Evolutionary conservation across 2,113 vertebrate genomes (phyloP).

Genomic region (Pan paniscus): DNA sequence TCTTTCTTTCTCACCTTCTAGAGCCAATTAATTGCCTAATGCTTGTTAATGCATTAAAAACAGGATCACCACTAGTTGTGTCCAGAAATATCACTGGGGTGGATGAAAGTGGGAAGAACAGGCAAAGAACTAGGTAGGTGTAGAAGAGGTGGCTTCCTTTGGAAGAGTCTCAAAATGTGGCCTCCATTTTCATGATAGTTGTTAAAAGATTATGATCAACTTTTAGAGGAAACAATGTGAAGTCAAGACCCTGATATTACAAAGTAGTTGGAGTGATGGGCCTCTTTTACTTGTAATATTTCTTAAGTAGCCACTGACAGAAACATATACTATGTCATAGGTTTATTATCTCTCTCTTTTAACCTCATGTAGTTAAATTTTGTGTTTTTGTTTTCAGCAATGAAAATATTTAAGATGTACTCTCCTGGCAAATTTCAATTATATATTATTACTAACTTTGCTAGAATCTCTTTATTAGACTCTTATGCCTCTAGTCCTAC

Average conservation of each 20-base stretch:
- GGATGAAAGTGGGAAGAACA: neutral
- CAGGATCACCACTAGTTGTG: neutral
- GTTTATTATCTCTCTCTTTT: neutral
- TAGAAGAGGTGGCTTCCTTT: neutral
- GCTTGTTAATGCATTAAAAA: neutral
- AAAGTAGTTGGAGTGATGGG: neutral
- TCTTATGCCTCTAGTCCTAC: neutral
- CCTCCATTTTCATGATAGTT: neutral
- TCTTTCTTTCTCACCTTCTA: neutral
- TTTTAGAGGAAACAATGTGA: neutral
- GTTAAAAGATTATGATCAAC: neutral
- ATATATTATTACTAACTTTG: neutral
- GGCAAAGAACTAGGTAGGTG: neutral
- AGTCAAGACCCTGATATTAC: neutral
- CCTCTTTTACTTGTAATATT: neutral
- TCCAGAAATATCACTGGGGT: neutral
- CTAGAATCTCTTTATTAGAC: neutral
- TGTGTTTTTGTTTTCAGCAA: neutral
- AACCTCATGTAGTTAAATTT: neutral
- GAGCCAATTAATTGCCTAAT: neutral
- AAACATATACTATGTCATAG: neutral
- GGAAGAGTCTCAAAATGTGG: neutral
- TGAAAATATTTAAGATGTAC: neutral
- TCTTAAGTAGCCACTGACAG: neutral
- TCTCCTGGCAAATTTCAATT: neutral